These are phyloP conservation scores for Tenthredo livida DNA, from an alignment of 2,888 invertebrate genomes.

Conservation along the genomic window DNA sequence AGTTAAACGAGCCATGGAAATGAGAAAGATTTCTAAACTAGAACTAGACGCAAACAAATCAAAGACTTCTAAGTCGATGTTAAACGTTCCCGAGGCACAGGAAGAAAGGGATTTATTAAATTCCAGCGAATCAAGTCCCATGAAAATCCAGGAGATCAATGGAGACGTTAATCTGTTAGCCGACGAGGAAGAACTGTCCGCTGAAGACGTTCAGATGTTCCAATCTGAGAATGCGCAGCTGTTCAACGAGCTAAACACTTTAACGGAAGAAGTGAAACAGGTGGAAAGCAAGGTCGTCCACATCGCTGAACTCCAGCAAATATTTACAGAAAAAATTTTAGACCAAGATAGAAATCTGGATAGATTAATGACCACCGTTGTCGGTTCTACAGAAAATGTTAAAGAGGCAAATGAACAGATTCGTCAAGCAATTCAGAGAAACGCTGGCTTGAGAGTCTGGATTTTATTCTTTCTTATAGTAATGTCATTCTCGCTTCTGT, in stretches of 20 bases:
- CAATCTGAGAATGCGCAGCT: constrained; percentile 94
- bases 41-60: constrained; percentile 77
- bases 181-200: constrained; percentile 85
- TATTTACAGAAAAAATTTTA: constrained; percentile 97
- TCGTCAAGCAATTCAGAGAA: constrained; percentile 97
- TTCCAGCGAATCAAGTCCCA: constrained; percentile 66
- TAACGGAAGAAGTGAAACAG: constrained; percentile 94
- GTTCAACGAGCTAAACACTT: constrained; percentile 91
- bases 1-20: constrained; percentile 91
- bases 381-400: constrained; percentile 96
- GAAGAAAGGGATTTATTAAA: constrained; percentile 21
- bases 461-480: constrained; percentile 97
- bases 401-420: constrained; percentile 98
- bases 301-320: constrained; percentile 96
- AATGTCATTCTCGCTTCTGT: constrained; percentile 96
- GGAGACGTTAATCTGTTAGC: constrained; percentile 71
- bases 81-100: constrained; percentile 48
- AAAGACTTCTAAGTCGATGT: constrained; percentile 59
- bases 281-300: constrained; percentile 96
- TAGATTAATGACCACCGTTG: constrained; percentile 91
- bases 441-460: constrained; percentile 96
- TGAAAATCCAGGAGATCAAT: constrained; percentile 74
- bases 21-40: constrained; percentile 88
- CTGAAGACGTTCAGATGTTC: constrained; percentile 95
- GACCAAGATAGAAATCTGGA: constrained; percentile 97